phyloP scores from a whole-genome alignment of 2,797 vertebrate genomes.

The Onychomys torridus region DNA sequence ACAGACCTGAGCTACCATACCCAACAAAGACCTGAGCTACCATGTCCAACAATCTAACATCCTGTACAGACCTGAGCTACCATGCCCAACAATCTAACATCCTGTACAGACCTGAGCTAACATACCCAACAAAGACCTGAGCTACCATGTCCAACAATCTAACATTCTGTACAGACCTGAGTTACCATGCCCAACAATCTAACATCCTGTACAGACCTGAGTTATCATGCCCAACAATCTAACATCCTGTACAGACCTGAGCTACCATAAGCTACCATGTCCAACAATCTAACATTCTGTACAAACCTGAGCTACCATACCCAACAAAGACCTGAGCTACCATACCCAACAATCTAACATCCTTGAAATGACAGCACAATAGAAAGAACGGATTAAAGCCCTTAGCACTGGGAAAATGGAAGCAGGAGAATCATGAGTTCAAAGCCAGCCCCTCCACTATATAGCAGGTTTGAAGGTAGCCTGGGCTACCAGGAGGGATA shows the following conservation, averaged over 20 bases:
- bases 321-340: background rate
- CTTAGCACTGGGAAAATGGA: background rate
- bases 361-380: background rate
- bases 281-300: background rate
- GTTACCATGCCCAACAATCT: background rate
- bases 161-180: background rate
- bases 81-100: too few relatives aligned
- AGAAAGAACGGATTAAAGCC: background rate
- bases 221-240: too few relatives aligned
- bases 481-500: background rate
- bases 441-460: background rate
- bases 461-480: rapidly evolving
- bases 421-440: rapidly evolving
- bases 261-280: background rate
- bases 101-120: background rate
- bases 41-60: too few relatives aligned
- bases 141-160: background rate
- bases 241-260: too few relatives aligned
- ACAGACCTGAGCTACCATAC: background rate
- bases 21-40: too few relatives aligned
- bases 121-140: too few relatives aligned
- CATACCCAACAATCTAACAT: background rate
- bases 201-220: too few relatives aligned
- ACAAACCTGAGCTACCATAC: too few relatives aligned
- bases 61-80: too few relatives aligned